Conservation (phyloP, 1,140 invertebrate species). For the Drosophila setifemur region DNA sequence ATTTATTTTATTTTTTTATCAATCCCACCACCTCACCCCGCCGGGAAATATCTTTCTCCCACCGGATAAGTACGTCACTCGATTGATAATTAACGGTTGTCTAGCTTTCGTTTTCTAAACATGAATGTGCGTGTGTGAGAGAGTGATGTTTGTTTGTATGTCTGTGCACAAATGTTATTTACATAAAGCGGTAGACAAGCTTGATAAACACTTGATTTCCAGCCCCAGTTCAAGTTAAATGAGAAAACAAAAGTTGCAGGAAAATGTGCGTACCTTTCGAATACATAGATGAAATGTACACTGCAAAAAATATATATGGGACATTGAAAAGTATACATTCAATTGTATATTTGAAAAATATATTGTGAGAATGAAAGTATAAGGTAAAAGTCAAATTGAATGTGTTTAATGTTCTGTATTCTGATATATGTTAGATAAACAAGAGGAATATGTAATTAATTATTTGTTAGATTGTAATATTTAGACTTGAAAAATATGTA, state of each 20-base stretch:
- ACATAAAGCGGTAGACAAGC: constrained; percentile 30
- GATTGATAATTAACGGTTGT: constrained; percentile 65
- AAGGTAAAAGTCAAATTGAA: no score
- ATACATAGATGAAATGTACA: no score
- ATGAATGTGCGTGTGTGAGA: background rate
- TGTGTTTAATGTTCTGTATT: no score
- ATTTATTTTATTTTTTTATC: constrained; percentile 24
- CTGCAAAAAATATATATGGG: background rate
- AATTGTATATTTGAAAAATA: no score
- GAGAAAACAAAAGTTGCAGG: constrained; percentile 21
- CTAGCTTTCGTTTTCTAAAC: constrained; percentile 65
- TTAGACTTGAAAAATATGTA: no score
- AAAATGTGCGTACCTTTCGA: constrained; percentile 31
- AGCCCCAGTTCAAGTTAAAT: constrained; percentile 26
- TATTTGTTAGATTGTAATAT: no score
- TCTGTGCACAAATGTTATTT: constrained; percentile 18
- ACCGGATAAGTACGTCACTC: constrained; percentile 59
- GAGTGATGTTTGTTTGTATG: constrained; percentile 1
- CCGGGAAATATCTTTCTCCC: no score
- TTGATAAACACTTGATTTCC: constrained; percentile 37
- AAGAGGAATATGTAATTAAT: no score
- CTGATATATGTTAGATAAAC: no score
- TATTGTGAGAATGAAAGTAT: no score
- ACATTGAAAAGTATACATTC: no score
- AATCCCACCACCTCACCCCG: background rate